phyloP scores from a whole-genome alignment of 2,113 vertebrate genomes.

The Mastomys coucha region DNA sequence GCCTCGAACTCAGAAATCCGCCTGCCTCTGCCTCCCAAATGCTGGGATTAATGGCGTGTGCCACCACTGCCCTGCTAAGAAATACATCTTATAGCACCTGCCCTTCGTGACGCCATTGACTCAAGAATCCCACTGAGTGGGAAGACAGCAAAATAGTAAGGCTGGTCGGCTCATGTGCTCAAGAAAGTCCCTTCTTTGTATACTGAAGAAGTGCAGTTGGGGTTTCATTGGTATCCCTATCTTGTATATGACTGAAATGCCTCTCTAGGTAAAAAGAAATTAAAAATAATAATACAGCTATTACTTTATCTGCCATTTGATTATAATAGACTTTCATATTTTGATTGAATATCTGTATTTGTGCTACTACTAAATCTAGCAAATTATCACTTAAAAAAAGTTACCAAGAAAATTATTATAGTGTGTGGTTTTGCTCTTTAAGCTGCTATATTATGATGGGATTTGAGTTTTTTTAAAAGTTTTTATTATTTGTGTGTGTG shows the following conservation, averaged over 20 bases:
- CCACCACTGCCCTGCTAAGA: no score
- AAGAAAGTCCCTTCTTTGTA: no score
- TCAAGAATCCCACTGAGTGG: not conserved
- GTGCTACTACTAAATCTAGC: not conserved
- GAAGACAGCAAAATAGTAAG: not conserved
- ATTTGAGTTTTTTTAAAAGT: not conserved
- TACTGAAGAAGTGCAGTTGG: not conserved
- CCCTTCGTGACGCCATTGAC: not conserved
- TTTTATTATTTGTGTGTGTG: not conserved
- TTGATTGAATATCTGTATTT: conserved; percentile 39
- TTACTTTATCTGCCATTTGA: not conserved
- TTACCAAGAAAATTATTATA: not conserved
- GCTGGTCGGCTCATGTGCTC: not conserved
- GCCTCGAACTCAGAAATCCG: no score
- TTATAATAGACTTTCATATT: conserved; percentile 23
- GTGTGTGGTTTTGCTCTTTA: conserved; percentile 18
- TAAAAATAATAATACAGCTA: not conserved
- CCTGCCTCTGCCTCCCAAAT: no score
- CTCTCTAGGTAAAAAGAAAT: not conserved
- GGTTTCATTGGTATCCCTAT: not conserved
- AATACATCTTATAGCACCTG: not conserved
- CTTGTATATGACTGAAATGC: not conserved
- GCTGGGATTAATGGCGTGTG: no score
- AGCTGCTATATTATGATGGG: not conserved
- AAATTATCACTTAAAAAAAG: conserved; percentile 43